A percentile compares a stretch with the other conserved stretches of the same genome.
phyloP scores from a whole-genome alignment of 1,140 invertebrate species.

The Trialeurodes vaporariorum region DNA sequence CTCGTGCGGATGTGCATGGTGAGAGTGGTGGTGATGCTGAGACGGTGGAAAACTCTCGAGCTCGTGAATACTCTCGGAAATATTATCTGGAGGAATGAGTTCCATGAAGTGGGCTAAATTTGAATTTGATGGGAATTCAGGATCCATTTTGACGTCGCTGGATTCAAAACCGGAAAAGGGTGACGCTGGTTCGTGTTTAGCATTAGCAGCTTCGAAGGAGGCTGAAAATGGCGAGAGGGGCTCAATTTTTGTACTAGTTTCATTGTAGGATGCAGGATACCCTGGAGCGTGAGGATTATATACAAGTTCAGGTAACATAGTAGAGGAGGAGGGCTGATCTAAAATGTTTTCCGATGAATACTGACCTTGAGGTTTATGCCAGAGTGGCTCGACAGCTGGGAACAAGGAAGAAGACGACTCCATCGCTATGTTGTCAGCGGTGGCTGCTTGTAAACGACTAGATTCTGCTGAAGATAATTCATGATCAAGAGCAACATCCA shows the following conservation, averaged over 20 bases:
- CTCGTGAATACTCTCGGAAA: not conserved
- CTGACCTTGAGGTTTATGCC: not conserved
- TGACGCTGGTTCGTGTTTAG: not conserved
- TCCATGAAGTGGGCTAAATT: not conserved
- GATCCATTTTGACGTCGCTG: not conserved
- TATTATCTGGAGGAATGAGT: not conserved
- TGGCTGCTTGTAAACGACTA: slow-evolving; percentile 1
- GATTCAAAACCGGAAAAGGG: not conserved
- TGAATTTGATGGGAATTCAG: not conserved
- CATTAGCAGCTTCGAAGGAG: not conserved
- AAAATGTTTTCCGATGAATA: not conserved
- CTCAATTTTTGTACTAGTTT: not conserved
- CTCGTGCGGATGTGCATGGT: not conserved
- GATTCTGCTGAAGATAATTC: slow-evolving; percentile 6
- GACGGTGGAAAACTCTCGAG: not conserved
- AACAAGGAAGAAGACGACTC: not conserved
- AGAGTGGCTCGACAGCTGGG: not conserved
- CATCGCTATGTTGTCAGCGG: not conserved
- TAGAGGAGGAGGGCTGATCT: not conserved
- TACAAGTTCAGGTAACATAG: slow-evolving; percentile 8
- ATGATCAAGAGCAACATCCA: not conserved
- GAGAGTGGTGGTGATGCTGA: not conserved
- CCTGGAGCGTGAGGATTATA: slow-evolving; percentile 3
- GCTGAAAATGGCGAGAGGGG: not conserved
- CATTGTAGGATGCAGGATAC: not conserved